phyloP scores from a whole-genome alignment of 2,797 vertebrate species.

The Myioborus melanocephalus region DNA sequence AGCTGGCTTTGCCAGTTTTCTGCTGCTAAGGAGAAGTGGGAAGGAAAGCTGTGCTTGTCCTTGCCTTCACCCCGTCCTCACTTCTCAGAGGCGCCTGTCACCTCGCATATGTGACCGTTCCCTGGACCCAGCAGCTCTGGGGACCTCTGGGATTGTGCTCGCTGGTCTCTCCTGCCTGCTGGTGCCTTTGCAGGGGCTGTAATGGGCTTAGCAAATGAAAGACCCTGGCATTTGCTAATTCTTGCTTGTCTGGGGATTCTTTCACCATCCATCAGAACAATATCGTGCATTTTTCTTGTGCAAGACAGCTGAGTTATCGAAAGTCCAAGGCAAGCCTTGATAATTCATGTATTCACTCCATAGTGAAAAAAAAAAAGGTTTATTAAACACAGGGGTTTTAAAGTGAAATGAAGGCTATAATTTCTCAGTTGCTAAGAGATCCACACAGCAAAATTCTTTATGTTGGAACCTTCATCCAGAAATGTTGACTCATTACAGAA shows the following conservation, averaged over 20 bases:
- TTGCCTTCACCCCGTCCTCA: conserved; percentile 12
- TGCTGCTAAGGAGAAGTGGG: conserved; percentile 21
- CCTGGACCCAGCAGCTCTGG: background rate
- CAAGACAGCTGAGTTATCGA: background rate
- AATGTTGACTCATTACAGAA: background rate
- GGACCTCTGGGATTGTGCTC: background rate
- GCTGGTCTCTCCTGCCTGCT: background rate
- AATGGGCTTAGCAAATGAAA: background rate
- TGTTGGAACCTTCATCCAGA: background rate
- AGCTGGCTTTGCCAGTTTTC: conserved; percentile 30
- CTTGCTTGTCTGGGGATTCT: background rate
- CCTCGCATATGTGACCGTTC: background rate
- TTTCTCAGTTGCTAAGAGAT: background rate
- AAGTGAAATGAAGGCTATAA: background rate
- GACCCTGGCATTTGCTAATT: background rate
- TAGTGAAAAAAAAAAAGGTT: background rate
- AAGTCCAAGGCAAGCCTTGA: background rate
- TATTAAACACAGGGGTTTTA: background rate
- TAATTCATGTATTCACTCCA: background rate
- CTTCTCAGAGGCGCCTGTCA: background rate
- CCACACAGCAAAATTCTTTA: background rate
- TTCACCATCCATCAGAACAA: background rate
- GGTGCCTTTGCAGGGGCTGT: background rate
- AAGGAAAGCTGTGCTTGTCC: conserved; percentile 44
- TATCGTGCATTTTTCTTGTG: background rate